Evolutionary conservation across 2,797 vertebrate genomes (phyloP).

Genomic region (Cyprinella venusta): DNA sequence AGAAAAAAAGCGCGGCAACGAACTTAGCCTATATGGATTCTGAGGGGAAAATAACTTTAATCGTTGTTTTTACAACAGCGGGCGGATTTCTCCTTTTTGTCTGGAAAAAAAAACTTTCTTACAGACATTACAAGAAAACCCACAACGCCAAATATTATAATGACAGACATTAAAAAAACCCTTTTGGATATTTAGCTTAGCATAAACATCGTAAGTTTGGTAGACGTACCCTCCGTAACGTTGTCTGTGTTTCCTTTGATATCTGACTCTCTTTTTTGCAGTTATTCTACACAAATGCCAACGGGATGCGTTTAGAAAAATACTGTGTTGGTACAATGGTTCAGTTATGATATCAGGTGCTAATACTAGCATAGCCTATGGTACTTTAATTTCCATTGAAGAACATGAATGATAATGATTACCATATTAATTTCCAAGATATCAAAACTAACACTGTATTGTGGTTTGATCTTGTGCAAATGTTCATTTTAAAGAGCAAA

Average conservation of each 20-base stretch:
- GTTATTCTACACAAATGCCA: not conserved
- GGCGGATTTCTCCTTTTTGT: conserved; percentile 42
- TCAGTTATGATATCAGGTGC: not conserved
- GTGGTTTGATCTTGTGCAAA: not conserved
- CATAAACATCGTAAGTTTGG: not conserved
- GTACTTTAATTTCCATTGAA: not conserved
- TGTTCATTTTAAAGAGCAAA: not conserved
- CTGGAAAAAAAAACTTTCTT: conserved; percentile 44
- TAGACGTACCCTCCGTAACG: not conserved
- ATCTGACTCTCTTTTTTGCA: not conserved
- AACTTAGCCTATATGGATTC: not conserved
- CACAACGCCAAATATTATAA: conserved; percentile 37
- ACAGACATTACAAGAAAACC: conserved; percentile 38
- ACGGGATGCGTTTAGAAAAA: not conserved
- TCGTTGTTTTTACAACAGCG: conserved; percentile 45
- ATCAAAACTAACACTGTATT: not conserved
- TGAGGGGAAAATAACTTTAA: conserved; percentile 39
- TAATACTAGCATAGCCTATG: too few species aligned
- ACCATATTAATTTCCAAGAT: not conserved
- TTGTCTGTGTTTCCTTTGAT: not conserved
- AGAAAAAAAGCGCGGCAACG: conserved; percentile 22
- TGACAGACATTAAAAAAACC: conserved; percentile 16
- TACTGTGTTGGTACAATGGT: not conserved
- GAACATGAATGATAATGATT: conserved; percentile 6
- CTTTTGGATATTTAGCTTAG: not conserved